Conservation (phyloP, 2,113 vertebrate species). For the Nerophis lumbriciformis region DNA sequence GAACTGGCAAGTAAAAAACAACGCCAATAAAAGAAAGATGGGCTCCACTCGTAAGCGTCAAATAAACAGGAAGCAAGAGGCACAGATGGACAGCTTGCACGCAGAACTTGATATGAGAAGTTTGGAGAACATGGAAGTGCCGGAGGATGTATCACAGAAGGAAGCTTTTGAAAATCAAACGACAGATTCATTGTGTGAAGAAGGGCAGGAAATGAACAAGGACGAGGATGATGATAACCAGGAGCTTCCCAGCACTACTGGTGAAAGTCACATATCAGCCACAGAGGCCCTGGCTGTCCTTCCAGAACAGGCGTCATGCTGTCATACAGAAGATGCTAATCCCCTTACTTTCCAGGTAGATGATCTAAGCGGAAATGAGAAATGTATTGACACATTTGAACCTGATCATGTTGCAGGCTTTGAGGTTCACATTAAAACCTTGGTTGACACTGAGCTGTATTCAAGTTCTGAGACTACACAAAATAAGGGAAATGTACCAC, state of each 20-base stretch:
- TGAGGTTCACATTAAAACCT: neutral
- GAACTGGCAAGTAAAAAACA: conserved; percentile 12
- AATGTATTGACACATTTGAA: neutral
- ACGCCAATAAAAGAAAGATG: conserved; percentile 48
- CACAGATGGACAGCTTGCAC: conserved; percentile 1
- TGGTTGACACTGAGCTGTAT: neutral
- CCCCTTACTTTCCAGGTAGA: neutral
- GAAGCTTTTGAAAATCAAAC: conserved; percentile 9
- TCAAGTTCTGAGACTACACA: conserved; percentile 14
- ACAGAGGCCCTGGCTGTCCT: neutral
- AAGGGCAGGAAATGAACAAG: conserved; percentile 18
- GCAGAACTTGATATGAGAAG: conserved; percentile 1
- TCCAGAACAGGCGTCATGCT: conserved; percentile 7
- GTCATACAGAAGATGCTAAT: conserved; percentile 7
- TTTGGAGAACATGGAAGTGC: neutral
- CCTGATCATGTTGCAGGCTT: conserved; percentile 6
- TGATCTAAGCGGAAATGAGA: conserved; percentile 5
- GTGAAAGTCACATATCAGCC: conserved; percentile 5
- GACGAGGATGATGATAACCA: neutral
- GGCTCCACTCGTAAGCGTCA: conserved; percentile 47
- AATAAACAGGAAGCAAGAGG: conserved; percentile 17
- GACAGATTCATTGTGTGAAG: neutral
- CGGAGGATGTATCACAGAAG: conserved; percentile 9
- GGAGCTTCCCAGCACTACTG: neutral
- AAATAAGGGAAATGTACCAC: neutral